Conservation (phyloP, 2,888 invertebrate genomes). For the Lithosia quadra region DNA sequence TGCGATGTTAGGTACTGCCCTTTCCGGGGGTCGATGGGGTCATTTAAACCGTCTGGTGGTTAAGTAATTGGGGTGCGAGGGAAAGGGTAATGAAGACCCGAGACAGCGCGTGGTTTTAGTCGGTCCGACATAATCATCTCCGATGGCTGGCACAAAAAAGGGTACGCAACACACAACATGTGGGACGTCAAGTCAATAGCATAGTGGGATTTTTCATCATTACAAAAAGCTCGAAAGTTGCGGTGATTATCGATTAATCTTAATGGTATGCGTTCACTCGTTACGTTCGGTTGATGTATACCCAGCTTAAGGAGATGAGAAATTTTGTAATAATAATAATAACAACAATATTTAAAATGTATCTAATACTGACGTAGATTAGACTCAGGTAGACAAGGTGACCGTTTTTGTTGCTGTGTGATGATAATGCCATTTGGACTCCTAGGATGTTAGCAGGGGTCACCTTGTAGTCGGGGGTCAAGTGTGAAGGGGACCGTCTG, state of each 20-base stretch:
- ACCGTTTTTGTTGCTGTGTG: slow-evolving; percentile 4
- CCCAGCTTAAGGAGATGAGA: slow-evolving; percentile 1
- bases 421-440: neutral
- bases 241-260: neutral
- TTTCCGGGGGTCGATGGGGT: too few species aligned
- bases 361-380: slow-evolving; percentile 4
- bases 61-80: too few species aligned
- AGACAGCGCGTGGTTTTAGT: too few species aligned
- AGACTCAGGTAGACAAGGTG: neutral
- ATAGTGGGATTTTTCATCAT: too few species aligned
- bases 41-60: too few species aligned
- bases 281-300: neutral
- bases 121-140: too few species aligned
- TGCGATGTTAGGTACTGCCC: too few species aligned
- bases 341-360: neutral
- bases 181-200: too few species aligned
- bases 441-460: slow-evolving; percentile 43
- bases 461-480: slow-evolving; percentile 43
- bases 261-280: neutral
- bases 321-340: slow-evolving; percentile 4
- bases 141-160: too few species aligned
- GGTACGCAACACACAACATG: too few species aligned
- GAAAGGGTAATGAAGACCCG: too few species aligned
- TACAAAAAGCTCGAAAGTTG: neutral
- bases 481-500: slow-evolving; percentile 61